Evolutionary conservation across 2,888 invertebrate genomes (phyloP), one percentile per base, ranked within the genome.

Genomic region (Dromius quadrimaculatus): DNA sequence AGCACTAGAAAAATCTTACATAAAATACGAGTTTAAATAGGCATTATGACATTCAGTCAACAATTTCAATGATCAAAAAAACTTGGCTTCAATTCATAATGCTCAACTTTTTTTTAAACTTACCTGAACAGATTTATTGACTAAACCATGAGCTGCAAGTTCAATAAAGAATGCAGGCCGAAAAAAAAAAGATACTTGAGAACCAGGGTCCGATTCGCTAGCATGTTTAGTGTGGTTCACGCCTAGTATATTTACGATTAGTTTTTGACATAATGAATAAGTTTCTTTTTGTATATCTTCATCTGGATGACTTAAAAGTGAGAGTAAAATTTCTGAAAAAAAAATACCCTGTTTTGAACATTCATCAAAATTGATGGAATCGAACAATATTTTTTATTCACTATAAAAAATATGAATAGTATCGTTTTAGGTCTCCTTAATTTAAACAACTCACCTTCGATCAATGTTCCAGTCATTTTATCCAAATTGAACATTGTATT

Each of bases 111-210:
- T n/a, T n/a, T n/a, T n/a, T n/a, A n/a, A n/a, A n/a, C 69, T 73
- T 78, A 85, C 84, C 78, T 81, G 78, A 34, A 76, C 74, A 73
- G 83, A 81, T 28, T 80, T 78, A 72, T 84, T 85, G 6, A 83
- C 84, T 8, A 88, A 76, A 45, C 90, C 91, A 77, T 88, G 87
- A 74, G 87, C 86, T 72, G 88, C 85, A 32, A 91, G 87, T 82
- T 91, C 90, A 1, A 84, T 87, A 61, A 91, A 77, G 59, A 90
- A 80, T 43, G 83, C 83, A 11, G 87, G 82, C 73, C 88, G 85
- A 71, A 87, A 83, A 38, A 91, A 76, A 78, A 90, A 85, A 1
- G 78, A 77, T 86, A 85, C 38, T 79, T 83, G 73, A 86, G 80
- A 76, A 75, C 87, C 88, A 59, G 78, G 77, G 77, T 83, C 76